Base-by-base conservation (phyloP, 2,113 vertebrate species). In the Crypturellus undulatus region DNA sequence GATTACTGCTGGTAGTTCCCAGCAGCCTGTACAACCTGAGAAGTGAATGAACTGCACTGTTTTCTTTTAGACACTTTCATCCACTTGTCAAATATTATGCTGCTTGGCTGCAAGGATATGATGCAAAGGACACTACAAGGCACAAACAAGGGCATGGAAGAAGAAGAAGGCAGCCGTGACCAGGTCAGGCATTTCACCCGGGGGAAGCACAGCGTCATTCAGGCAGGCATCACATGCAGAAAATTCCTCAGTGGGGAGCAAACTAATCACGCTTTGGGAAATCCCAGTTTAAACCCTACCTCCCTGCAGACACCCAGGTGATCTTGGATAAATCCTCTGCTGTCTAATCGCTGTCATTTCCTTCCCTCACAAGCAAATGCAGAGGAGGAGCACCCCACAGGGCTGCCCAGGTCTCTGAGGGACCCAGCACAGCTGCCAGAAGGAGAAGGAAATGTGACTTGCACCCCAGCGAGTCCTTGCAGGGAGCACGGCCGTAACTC, bases 371-470 rank as follows among this genome's bases (percentile, higher is more conserved):
- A 70, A 21, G n/a, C 24, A 59, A 60, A 63, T 13, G 14, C 19
- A 17, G 14, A 83, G 26, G 3, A 67, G n/a, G 3, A 67, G 16
- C 25, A 86, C 12, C 26, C 12, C 5, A 30, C 54, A 52, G 73
- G 25, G 56, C 32, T 28, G 19, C 34, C 11, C 9, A 56, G 12
- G 14, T 42, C 73, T 87, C 64, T 64, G 51, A 85, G 47, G n/a
- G 8, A 8, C 47, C 11, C 15, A 75, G 28, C 10, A 32, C 54
- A 89, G 69, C 28, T 56, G 47, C 4, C 1, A 0, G 26, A 85
- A 88, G 56, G 19, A 22, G 16, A 22, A 42, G 65, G 36, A 49
- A 78, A 28, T 0, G 0, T 0, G 1, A 7, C 47, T 79, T 64
- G 21, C 34, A 20, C 32, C 36, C 36, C 32, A 78, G 69, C 26